Base-by-base conservation (phyloP, 53 echinoderm and acorn worm genomes). In the Astropecten irregularis region DNA sequence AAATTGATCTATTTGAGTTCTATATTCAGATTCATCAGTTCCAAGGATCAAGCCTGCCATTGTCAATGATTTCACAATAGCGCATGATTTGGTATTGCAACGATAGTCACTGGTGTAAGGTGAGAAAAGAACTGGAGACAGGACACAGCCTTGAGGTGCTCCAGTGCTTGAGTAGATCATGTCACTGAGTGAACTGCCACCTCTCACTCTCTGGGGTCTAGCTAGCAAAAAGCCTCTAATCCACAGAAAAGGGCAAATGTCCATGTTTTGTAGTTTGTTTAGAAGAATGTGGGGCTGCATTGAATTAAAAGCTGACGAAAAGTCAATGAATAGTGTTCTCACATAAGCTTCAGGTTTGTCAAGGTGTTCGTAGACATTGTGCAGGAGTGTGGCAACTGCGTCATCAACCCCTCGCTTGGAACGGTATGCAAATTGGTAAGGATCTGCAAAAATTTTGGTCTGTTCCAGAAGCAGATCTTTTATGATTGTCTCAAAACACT, bases 311-410 rank as follows among this genome's bases (percentile, higher is more conserved):
- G n/a, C n/a, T n/a, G n/a, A n/a, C n/a, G n/a, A n/a, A n/a, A n/a
- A n/a, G n/a, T n/a, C n/a, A n/a, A n/a, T 25, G 26, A 38, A 20
- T 39, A 3, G 20, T 39, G 15, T 22, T 39, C 67, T 39, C 68
- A 42, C 42, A 46, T 68, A 68, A 9, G 68, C 40, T 68, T 28
- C 40, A 6, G 68, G 68, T 68, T 68, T 68, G 68, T 68, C 44
- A 36, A 68, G 44, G 22, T 68, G 68, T 40, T 40, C 64, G n/a
- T 34, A 64, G 36, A 35, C 32, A 64, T 34, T 64, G n/a, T 68
- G 68, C 28, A 40, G 20, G 25, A 68, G 40, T 68, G 68, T 42
- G 40, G 42, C 42, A 39, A 68, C 38, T 38, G 42, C 68, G 22
- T 68, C 68, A 25, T 38, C 38, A 39, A 68, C 68, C 38, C 68